Evolutionary conservation across 2,797 vertebrate genomes (phyloP), one percentile per base, ranked within the genome.

Genomic region (Silurus lanzhouensis): DNA sequence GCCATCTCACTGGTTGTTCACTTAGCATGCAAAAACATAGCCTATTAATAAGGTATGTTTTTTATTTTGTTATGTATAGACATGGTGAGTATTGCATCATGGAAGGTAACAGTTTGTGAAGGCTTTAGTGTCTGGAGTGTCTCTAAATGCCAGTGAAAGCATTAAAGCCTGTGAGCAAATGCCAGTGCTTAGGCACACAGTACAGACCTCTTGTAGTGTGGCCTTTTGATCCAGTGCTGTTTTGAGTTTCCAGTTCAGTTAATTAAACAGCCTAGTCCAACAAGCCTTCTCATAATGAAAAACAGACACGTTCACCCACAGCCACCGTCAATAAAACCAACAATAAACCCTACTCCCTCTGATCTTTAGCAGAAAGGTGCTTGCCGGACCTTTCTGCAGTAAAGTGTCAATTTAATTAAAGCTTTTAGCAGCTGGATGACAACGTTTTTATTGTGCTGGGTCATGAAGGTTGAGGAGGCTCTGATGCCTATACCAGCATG

Each of bases 201-300:
- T 67, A 82, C 82, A 87, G 44, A 78, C 83, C 77, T 88, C 84
- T 83, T 79, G 84, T 84, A 82, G 74, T 15, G 20, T 86, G 74
- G 70, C 77, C 74, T 86, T 86, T 87, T 85, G 81, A 88, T 85
- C 83, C 85, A 74, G 20, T 72, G 20, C 81, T 81, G 68, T 75
- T 84, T 85, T 85, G 76, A 84, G 87, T 85, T 86, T 89, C 86
- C 86, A 86, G 87, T 85, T 88, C 71, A 84, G 86, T 86, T 87
- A 88, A 88, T 88, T 86, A 89, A 86, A 86, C 79, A 84, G 72
- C 71, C 61, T 76, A 88, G 83, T 75, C 75, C 74, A 88, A 75
- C 80, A 84, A 85, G 87, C 72, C 52, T 58, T 74, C 76, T 83
- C 82, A 55, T 72, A 87, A 90, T 87, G 79, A 88, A 88, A 89